Conservation (phyloP, 2,797 vertebrate species). For the Acanthiza pusilla region DNA sequence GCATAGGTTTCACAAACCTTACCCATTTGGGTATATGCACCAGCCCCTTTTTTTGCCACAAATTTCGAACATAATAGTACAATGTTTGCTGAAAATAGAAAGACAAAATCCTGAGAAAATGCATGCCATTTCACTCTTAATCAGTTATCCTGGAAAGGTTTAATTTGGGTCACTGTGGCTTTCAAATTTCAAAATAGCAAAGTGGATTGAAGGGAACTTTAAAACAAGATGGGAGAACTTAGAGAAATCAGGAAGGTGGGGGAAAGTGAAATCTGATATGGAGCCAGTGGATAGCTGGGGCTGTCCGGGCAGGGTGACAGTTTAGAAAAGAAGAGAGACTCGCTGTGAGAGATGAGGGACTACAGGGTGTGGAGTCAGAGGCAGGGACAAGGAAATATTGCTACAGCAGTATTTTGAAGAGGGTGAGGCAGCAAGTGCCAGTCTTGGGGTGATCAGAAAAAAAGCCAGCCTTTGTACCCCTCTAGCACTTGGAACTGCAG, state of each 20-base stretch:
- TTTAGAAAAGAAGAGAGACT: background rate
- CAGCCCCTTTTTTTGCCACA: background rate
- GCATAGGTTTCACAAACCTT: background rate
- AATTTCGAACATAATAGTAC: background rate
- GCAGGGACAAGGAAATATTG: background rate
- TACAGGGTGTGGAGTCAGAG: background rate
- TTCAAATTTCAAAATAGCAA: background rate
- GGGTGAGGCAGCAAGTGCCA: background rate
- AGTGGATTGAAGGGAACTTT: background rate
- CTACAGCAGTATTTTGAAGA: background rate
- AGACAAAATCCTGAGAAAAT: background rate
- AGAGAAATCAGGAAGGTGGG: background rate
- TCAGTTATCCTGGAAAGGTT: background rate
- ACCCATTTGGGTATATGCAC: background rate
- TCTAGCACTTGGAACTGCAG: background rate
- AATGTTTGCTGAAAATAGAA: background rate
- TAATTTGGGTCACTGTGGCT: background rate
- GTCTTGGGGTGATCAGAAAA: background rate
- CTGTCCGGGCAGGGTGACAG: background rate
- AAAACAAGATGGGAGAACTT: background rate
- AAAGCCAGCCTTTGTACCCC: rapidly evolving
- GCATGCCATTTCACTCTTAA: background rate
- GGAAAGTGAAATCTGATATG: background rate
- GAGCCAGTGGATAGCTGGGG: background rate
- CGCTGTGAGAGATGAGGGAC: background rate